These are phyloP conservation scores for Oceanodroma tethys DNA, from an alignment of 2,113 vertebrate species.

Conservation along the genomic window DNA sequence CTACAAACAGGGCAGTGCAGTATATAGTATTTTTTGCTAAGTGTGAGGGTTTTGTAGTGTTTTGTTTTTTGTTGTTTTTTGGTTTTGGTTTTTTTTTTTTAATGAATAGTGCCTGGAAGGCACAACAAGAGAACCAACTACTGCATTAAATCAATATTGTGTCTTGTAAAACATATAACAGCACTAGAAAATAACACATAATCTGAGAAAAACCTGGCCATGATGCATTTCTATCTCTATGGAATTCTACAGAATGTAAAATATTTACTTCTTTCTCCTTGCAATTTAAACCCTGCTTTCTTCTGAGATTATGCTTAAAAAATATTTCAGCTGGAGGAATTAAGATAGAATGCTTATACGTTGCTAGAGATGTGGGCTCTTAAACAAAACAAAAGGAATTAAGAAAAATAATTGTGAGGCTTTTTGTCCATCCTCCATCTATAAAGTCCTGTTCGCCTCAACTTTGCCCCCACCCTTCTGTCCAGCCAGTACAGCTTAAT, in stretches of 20 bases:
- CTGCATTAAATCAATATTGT: constrained; percentile 63
- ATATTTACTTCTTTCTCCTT: constrained; percentile 17
- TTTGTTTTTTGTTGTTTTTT: background rate
- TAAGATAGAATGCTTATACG: background rate
- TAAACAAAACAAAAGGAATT: background rate
- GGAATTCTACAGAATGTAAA: constrained; percentile 30
- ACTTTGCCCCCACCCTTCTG: background rate
- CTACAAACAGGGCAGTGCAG: background rate
- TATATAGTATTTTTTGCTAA: background rate
- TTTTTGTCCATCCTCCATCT: background rate
- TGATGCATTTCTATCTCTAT: constrained; percentile 48
- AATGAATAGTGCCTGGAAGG: constrained; percentile 51
- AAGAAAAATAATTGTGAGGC: background rate
- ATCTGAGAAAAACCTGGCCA: constrained; percentile 46
- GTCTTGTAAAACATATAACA: constrained; percentile 61
- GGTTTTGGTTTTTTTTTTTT: background rate
- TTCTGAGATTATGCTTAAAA: background rate
- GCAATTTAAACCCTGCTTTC: constrained; percentile 6
- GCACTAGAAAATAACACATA: constrained; percentile 53
- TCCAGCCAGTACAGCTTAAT: background rate
- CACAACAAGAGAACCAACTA: constrained; percentile 36
- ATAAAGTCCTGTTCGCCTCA: background rate
- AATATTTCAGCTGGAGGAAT: background rate
- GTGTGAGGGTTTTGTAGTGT: background rate
- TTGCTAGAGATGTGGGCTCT: background rate